Percentiles rank a stretch among this genome's conserved stretches.
These are phyloP conservation scores for Trematomus loennbergii DNA, from an alignment of 2,113 vertebrate genomes.

Conservation along the genomic window DNA sequence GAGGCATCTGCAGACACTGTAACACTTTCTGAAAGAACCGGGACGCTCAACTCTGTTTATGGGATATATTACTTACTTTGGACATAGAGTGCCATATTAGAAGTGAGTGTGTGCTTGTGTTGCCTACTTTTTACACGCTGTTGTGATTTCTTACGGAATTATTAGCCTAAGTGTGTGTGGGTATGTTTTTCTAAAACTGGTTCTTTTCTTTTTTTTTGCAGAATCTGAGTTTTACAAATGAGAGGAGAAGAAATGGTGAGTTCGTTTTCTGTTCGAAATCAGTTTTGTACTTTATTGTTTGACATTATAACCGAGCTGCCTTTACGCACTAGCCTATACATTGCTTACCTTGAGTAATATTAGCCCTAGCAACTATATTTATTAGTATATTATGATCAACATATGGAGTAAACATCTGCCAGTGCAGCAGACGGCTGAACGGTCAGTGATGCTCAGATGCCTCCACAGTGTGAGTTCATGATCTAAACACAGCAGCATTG, in stretches of 20 bases:
- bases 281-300: not conserved
- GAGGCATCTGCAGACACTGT: not conserved
- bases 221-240: slow-evolving; percentile 45
- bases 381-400: not conserved
- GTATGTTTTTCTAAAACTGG: not conserved
- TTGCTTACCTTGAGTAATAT: not conserved
- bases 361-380: not conserved
- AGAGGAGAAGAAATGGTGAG: slow-evolving; percentile 78
- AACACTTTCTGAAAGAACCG: not conserved
- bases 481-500: not conserved
- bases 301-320: not conserved
- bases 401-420: slow-evolving; percentile 51
- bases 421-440: slow-evolving; percentile 22
- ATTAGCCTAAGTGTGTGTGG: not conserved
- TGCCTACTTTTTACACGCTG: not conserved
- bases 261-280: not conserved
- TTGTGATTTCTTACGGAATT: not conserved
- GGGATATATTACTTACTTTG: not conserved
- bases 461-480: not conserved
- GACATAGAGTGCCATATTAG: not conserved
- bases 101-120: slow-evolving; percentile 38
- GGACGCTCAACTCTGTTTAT: not conserved
- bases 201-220: slow-evolving; percentile 32
- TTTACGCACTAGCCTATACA: not conserved
- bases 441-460: slow-evolving; percentile 34